A percentile compares a stretch with the other conserved stretches of the same genome.
These are phyloP conservation scores for Metalampra italica DNA, from an alignment of 2,888 invertebrate genomes.

Conservation along the genomic window DNA sequence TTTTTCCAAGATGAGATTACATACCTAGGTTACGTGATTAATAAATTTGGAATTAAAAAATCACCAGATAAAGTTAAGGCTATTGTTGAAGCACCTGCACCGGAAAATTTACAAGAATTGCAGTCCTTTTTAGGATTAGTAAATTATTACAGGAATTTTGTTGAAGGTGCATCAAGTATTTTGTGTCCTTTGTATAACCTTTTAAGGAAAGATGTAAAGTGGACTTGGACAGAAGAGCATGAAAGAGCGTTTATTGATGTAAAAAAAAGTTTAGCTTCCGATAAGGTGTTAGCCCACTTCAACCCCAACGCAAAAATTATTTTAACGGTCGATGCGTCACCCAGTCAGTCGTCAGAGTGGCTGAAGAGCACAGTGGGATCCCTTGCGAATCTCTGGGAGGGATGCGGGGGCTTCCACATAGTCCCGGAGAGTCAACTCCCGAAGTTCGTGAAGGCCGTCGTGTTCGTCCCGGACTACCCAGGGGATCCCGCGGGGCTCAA, in stretches of 20 bases:
- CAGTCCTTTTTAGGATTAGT: constrained; percentile 19
- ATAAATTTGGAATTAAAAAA: constrained; percentile 16
- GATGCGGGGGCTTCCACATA: no score
- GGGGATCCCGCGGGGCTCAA: no score
- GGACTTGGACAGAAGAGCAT: neutral
- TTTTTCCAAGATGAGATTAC: constrained; percentile 16
- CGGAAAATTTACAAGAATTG: constrained; percentile 12
- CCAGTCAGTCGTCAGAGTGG: no score
- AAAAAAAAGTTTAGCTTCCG: neutral
- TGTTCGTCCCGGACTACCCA: no score
- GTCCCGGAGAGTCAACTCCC: no score
- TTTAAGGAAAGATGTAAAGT: neutral
- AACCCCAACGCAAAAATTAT: constrained; percentile 14
- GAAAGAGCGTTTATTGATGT: neutral
- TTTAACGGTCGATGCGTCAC: constrained; percentile 23
- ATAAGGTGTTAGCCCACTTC: constrained; percentile 14
- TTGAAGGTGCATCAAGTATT: constrained; percentile 13
- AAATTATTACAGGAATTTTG: constrained; percentile 18
- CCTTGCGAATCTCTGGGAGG: no score
- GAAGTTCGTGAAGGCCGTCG: no score
- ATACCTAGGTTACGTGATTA: constrained; percentile 17
- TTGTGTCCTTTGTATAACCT: constrained; percentile 1
- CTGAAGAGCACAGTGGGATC: no score
- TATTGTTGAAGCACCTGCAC: constrained; percentile 3
- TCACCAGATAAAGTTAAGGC: constrained; percentile 16